Conservation (phyloP, 2,888 invertebrate genomes). For the Bursaphelenchus okinawaensis region DNA sequence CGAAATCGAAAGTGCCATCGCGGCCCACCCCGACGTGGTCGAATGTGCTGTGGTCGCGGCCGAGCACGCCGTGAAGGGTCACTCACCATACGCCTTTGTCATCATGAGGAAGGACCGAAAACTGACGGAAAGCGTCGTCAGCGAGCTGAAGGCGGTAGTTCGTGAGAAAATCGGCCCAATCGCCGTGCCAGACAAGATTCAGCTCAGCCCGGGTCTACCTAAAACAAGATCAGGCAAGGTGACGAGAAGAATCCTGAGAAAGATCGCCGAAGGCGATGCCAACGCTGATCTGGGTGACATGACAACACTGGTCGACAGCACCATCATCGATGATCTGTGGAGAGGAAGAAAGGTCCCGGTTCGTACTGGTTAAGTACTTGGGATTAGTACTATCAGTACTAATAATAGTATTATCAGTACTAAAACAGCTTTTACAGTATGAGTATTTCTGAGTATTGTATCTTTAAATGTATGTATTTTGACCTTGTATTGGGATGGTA, state of each 20-base stretch:
- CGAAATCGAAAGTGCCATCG: slow-evolving; percentile 67
- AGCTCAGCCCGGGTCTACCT: slow-evolving; percentile 80
- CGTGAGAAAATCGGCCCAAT: slow-evolving; percentile 87
- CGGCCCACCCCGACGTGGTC: slow-evolving; percentile 66
- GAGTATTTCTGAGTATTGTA: too few relatives aligned
- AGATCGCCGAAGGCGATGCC: slow-evolving; percentile 80
- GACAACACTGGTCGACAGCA: slow-evolving; percentile 79
- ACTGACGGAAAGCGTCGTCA: slow-evolving; percentile 29
- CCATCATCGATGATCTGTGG: slow-evolving; percentile 46
- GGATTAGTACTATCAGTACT: too few relatives aligned
- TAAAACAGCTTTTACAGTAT: too few relatives aligned
- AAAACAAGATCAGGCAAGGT: slow-evolving; percentile 79
- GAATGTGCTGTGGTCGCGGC: slow-evolving; percentile 94
- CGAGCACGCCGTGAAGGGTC: slow-evolving; percentile 89
- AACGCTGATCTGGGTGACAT: slow-evolving; percentile 77
- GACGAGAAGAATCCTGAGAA: slow-evolving; percentile 87
- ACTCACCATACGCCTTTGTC: slow-evolving; percentile 92
- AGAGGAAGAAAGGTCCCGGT: neutral
- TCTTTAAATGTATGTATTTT: too few relatives aligned
- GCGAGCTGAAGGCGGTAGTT: slow-evolving; percentile 62
- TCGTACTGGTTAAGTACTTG: slow-evolving; percentile 12
- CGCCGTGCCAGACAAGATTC: slow-evolving; percentile 87
- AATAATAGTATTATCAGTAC: too few relatives aligned
- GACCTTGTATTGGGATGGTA: too few relatives aligned
- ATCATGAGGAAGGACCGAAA: slow-evolving; percentile 70